Percentiles rank a stretch among this genome's conserved stretches.
Evolutionary conservation across 1,140 invertebrate species (phyloP).

Genomic region (Eciton burchellii): DNA sequence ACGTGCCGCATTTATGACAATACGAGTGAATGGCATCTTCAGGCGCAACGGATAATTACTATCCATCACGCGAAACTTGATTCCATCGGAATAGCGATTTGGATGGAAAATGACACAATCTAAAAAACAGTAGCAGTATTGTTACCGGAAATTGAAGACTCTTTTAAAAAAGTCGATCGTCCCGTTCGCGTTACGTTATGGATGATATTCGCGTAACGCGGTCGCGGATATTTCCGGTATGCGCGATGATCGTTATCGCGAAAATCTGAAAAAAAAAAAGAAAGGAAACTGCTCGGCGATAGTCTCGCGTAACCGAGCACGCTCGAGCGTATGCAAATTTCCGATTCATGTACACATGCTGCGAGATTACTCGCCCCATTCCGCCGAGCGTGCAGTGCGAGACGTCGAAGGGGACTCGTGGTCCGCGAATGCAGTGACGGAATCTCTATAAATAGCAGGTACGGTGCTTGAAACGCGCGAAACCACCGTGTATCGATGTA

Average conservation of each 20-base stretch:
- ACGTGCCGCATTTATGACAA: neutral
- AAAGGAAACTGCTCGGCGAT: no score
- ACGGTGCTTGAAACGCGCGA: constrained; percentile 70
- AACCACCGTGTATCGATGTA: constrained; percentile 57
- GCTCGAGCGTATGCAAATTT: constrained; percentile 21
- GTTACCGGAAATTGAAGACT: neutral
- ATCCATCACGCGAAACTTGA: neutral
- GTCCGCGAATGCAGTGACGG: constrained; percentile 70
- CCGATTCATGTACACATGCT: neutral
- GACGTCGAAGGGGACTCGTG: constrained; percentile 45
- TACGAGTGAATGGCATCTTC: neutral
- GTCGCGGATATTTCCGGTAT: neutral
- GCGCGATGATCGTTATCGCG: neutral
- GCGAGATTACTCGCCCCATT: constrained; percentile 13
- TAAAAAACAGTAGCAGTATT: no score
- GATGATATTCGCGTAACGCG: neutral
- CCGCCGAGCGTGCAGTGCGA: neutral
- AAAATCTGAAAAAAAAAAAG: no score
- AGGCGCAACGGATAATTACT: neutral
- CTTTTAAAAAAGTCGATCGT: neutral
- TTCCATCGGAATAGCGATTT: neutral
- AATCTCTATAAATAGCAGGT: constrained; percentile 78
- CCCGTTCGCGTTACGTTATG: no score
- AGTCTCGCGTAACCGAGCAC: neutral
- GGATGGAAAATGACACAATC: no score